A percentile compares a stretch with the other conserved stretches of the same genome.
Evolutionary conservation across 2,113 vertebrate species (phyloP).

Genomic region (Todiramphus chloris): DNA sequence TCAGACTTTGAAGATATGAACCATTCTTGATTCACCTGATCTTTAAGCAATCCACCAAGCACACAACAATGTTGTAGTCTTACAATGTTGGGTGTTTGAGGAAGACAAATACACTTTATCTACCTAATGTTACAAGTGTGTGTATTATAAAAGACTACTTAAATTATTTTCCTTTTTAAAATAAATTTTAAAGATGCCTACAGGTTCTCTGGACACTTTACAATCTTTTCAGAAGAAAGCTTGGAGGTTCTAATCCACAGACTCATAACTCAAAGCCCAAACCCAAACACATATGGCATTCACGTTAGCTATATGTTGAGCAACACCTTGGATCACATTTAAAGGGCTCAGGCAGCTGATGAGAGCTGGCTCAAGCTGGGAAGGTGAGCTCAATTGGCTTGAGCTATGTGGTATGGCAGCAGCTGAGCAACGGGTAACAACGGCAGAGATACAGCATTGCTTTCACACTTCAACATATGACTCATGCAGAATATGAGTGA

Average conservation of each 20-base stretch:
- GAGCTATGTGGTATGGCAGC: conserved; percentile 39
- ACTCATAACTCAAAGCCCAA: background rate
- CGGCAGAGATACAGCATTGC: conserved; percentile 46
- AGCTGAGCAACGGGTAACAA: conserved; percentile 59
- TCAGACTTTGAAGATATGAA: background rate
- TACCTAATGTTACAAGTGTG: background rate
- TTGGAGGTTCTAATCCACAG: background rate
- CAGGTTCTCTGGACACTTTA: background rate
- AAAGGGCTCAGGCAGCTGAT: background rate
- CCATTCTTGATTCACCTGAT: background rate
- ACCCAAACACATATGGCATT: background rate
- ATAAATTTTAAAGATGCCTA: background rate
- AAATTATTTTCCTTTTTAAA: background rate
- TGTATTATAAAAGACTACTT: background rate
- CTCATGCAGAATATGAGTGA: conserved; percentile 57
- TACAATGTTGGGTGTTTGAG: background rate
- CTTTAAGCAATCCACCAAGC: background rate
- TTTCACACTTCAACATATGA: conserved; percentile 68
- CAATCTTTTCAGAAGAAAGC: background rate
- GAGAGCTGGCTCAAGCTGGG: conserved; percentile 1
- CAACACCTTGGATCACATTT: background rate
- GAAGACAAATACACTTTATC: background rate
- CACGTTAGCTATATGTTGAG: background rate
- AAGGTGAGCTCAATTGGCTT: conserved; percentile 55
- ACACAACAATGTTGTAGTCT: background rate